Evolutionary conservation across 2,797 vertebrate species (phyloP).

Genomic region (Intellagama lesueurii): DNA sequence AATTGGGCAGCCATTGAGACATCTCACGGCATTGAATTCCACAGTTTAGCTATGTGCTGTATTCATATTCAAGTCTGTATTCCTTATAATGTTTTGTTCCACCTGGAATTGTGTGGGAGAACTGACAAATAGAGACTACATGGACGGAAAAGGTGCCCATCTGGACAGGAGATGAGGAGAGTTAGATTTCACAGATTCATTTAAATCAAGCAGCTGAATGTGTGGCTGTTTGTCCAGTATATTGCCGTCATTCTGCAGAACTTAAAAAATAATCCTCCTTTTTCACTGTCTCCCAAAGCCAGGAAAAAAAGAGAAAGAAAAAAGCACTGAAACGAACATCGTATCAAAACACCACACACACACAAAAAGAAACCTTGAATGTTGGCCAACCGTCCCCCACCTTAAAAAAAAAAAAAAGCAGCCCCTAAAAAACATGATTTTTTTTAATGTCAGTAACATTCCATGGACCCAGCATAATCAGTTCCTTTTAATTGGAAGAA

Average conservation of each 20-base stretch:
- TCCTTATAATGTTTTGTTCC: background rate
- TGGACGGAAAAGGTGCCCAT: background rate
- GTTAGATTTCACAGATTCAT: background rate
- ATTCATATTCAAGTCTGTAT: too few species aligned
- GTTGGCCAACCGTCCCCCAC: background rate
- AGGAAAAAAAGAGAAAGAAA: background rate
- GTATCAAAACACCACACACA: fast-evolving
- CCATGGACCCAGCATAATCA: background rate
- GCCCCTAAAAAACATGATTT: background rate
- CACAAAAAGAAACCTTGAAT: background rate
- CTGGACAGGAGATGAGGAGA: background rate
- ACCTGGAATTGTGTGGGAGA: background rate
- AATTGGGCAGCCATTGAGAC: too few species aligned
- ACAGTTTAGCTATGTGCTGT: too few species aligned
- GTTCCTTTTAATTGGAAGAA: constrained; percentile 10
- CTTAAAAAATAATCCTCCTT: background rate
- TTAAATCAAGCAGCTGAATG: background rate
- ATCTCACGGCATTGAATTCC: too few species aligned
- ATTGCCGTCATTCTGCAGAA: constrained; percentile 31
- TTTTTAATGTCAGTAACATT: background rate
- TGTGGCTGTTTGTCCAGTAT: background rate
- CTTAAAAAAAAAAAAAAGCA: background rate
- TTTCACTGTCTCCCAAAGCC: background rate
- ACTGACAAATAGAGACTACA: background rate
- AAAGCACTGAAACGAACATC: fast-evolving